Evolutionary conservation across 1,140 invertebrate genomes (phyloP).

Genomic region (Polypedilum vanderplanki): DNA sequence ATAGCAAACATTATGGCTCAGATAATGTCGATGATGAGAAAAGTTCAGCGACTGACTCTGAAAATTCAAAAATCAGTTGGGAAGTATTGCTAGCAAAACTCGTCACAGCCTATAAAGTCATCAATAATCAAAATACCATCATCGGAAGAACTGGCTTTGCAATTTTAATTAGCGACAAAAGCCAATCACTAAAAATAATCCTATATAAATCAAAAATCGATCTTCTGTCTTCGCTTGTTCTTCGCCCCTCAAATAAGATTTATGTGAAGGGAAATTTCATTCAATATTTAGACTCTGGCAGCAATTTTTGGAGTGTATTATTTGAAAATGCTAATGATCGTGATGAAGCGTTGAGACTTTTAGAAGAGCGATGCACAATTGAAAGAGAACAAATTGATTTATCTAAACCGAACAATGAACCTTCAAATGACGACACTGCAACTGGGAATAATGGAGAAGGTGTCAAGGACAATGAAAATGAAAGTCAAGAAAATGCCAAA

Average conservation of each 20-base stretch:
- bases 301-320: constrained; percentile 5
- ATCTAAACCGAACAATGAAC: neutral
- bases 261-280: constrained; percentile 25
- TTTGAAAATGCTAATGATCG: neutral
- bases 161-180: neutral
- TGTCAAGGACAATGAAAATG: constrained; percentile 2
- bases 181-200: constrained; percentile 14
- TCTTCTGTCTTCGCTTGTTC: neutral
- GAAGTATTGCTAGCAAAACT: constrained; percentile 11
- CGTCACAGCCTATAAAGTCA: constrained; percentile 1
- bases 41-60: neutral
- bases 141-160: constrained; percentile 2
- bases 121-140: neutral
- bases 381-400: neutral
- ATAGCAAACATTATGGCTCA: neutral
- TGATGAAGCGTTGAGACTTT: neutral
- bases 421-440: neutral
- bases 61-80: neutral
- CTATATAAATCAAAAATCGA: constrained; percentile 20
- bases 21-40: neutral
- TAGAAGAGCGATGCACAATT: constrained; percentile 14
- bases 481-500: constrained; percentile 16
- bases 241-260: neutral
- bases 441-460: neutral
- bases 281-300: neutral